Evolutionary conservation across 2,888 invertebrate genomes (phyloP).

Genomic region (Lithophane semibrunnea): DNA sequence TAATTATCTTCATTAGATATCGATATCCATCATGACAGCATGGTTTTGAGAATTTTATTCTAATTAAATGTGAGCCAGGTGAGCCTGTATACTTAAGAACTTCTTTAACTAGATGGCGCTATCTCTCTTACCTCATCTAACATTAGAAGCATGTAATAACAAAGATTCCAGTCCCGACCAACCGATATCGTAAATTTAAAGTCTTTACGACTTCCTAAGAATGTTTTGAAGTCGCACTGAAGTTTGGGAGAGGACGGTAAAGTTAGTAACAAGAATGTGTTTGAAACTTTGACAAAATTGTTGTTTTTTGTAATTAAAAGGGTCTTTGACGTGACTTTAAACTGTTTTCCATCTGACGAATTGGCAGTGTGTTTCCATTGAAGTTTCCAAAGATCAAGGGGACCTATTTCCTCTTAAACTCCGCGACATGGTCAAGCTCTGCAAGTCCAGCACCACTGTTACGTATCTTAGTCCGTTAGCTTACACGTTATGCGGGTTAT

Average conservation of each 20-base stretch:
- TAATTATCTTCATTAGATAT: too few species aligned
- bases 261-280: slow-evolving; percentile 23
- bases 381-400: neutral
- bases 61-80: too few species aligned
- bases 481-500: too few species aligned
- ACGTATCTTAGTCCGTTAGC: too few species aligned
- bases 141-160: slow-evolving; percentile 10
- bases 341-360: neutral
- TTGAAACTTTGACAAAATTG: slow-evolving; percentile 1
- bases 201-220: slow-evolving; percentile 33
- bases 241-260: slow-evolving; percentile 4
- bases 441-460: too few species aligned
- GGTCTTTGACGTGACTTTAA: neutral
- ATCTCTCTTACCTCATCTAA: neutral
- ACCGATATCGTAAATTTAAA: slow-evolving; percentile 31
- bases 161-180: slow-evolving; percentile 15
- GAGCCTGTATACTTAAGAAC: too few species aligned
- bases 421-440: too few species aligned
- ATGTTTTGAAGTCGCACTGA: slow-evolving; percentile 31
- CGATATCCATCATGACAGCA: too few species aligned
- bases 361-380: neutral
- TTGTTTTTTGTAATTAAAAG: slow-evolving; percentile 21
- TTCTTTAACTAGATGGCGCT: neutral
- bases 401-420: too few species aligned
- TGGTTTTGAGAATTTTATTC: too few species aligned